These are phyloP conservation scores for Percina caprodes DNA, from an alignment of 2,113 vertebrate genomes.

Conservation along the genomic window DNA sequence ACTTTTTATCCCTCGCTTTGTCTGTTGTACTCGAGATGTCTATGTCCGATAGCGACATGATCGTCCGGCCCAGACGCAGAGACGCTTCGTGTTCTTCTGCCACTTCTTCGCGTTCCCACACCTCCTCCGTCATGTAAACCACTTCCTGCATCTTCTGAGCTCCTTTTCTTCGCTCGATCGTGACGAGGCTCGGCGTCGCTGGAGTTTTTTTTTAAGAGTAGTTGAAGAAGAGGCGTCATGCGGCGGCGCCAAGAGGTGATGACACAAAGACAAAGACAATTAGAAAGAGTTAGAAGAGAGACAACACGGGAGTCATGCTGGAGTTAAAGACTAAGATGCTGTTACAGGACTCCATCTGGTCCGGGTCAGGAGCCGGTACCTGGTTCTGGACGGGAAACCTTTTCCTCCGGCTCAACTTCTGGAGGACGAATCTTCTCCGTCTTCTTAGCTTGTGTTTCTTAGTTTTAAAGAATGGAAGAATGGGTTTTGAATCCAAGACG, in stretches of 20 bases:
- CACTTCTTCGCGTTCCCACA: constrained; percentile 33
- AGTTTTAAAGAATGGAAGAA: constrained; percentile 24
- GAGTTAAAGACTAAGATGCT: constrained; percentile 23
- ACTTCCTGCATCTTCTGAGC: constrained; percentile 54
- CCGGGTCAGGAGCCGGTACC: constrained; percentile 58
- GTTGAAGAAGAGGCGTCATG: constrained; percentile 71
- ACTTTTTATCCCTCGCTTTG: constrained; percentile 6
- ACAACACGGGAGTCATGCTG: constrained; percentile 24
- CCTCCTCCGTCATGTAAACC: constrained; percentile 26
- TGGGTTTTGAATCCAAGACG: constrained; percentile 52
- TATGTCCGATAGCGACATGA: background rate
- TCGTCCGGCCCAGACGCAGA: background rate
- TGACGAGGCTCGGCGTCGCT: constrained; percentile 40
- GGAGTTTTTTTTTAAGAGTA: constrained; percentile 61
- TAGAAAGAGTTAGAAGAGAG: constrained; percentile 52
- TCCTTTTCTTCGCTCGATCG: constrained; percentile 29
- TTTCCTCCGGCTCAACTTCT: constrained; percentile 50
- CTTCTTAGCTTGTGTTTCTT: constrained; percentile 62
- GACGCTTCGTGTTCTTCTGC: constrained; percentile 14
- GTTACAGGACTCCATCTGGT: constrained; percentile 5
- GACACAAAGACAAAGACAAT: constrained; percentile 71
- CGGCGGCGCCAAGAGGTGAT: constrained; percentile 74
- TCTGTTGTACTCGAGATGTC: constrained; percentile 6
- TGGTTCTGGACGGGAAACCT: constrained; percentile 59
- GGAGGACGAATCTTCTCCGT: constrained; percentile 40